phyloP scores from a whole-genome alignment of 2,113 vertebrate species.

The Motacilla alba region DNA sequence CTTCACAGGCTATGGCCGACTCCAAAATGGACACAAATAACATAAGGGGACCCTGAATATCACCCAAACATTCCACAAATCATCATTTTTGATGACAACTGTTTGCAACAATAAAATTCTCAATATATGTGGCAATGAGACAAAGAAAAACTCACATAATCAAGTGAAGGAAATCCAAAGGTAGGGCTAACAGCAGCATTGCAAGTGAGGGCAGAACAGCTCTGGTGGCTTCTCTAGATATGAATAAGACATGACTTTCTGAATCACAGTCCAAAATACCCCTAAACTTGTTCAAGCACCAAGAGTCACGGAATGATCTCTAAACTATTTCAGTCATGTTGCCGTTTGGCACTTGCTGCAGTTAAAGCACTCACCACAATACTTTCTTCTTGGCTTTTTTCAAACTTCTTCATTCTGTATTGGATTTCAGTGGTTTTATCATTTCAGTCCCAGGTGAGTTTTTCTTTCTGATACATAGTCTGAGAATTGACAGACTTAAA shows the following conservation, averaged over 20 bases:
- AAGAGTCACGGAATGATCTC: background rate
- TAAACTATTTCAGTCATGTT: background rate
- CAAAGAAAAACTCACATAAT: background rate
- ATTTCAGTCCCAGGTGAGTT: background rate
- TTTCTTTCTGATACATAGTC: background rate
- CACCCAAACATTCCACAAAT: background rate
- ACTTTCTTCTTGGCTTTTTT: background rate
- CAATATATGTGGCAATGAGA: background rate
- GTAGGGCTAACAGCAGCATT: background rate
- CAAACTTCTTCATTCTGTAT: background rate
- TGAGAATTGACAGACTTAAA: background rate
- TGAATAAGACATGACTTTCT: background rate
- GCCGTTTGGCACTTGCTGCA: background rate
- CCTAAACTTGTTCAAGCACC: background rate
- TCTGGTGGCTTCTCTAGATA: background rate
- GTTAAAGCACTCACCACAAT: background rate
- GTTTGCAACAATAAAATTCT: background rate
- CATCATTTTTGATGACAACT: rapidly evolving
- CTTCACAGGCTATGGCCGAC: background rate
- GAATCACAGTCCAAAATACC: background rate
- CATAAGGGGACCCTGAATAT: background rate
- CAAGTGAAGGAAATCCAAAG: background rate
- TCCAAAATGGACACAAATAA: background rate
- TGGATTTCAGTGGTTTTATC: background rate
- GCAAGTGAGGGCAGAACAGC: background rate